Evolutionary conservation across 2,888 invertebrate genomes (phyloP).

Genomic region (Villa cingulata): DNA sequence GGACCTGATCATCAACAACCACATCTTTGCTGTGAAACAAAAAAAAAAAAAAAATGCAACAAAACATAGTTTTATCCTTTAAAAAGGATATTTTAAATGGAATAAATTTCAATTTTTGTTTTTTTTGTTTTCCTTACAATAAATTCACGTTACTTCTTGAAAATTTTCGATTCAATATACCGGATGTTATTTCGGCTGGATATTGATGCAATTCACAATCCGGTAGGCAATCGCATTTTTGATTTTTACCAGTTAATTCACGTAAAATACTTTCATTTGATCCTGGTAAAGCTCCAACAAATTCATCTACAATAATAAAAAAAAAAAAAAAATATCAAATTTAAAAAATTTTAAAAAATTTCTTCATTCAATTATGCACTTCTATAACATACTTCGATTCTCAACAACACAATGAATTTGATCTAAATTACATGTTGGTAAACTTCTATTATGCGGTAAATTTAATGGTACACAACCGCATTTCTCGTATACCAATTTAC

Average conservation of each 20-base stretch:
- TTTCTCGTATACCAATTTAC: slow-evolving; percentile 32
- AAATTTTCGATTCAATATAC: slow-evolving; percentile 38
- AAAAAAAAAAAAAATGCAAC: background rate
- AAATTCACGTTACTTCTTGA: slow-evolving; percentile 30
- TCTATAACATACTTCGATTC: slow-evolving; percentile 22
- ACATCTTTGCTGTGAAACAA: slow-evolving; percentile 35
- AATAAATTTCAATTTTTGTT: background rate
- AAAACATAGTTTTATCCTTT: no score
- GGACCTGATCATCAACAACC: slow-evolving; percentile 39
- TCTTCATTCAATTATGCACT: background rate
- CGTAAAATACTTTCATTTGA: slow-evolving; percentile 12
- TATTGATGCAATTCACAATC: slow-evolving; percentile 51
- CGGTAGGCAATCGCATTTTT: slow-evolving; percentile 42
- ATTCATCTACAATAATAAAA: slow-evolving; percentile 15
- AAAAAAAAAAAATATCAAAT: background rate
- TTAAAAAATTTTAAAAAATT: background rate
- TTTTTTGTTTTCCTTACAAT: slow-evolving; percentile 2
- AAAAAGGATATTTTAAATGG: no score
- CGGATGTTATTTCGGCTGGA: slow-evolving; percentile 49
- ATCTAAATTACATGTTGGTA: slow-evolving; percentile 21
- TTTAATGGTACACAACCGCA: slow-evolving; percentile 51
- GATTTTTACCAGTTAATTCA: slow-evolving; percentile 8
- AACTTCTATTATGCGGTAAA: slow-evolving; percentile 36
- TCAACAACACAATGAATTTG: slow-evolving; percentile 24
- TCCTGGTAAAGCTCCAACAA: slow-evolving; percentile 35